Evolutionary conservation across 2,113 vertebrate species (phyloP), one percentile per base, ranked within the genome.

Genomic region (Bubo bubo): DNA sequence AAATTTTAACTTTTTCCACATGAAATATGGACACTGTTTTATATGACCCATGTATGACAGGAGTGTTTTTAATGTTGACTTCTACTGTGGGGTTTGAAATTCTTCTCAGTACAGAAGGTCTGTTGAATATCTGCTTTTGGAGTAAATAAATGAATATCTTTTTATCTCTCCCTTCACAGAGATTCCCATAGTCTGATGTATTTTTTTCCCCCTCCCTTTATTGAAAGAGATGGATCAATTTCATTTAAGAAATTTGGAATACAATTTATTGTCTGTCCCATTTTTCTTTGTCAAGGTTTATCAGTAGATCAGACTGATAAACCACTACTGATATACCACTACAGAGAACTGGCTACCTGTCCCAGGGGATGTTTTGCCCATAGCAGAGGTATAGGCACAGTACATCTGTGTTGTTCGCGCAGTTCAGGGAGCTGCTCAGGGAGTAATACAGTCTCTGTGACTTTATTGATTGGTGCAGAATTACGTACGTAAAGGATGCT

Each of bases 401-500:
- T 4, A 19, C 9, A 32, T 32, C 32, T 80, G 55, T 32, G 37
- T 2, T 72, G 32, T 18, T 52, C 52, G 62, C 4, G 5, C 20
- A 22, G 27, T 12, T 62, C 45, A 35, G 52, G 63, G 9, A 32
- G 32, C 14, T 77, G 34, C 64, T 23, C 20, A 34, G 22, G 64
- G 71, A 73, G 50, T 14, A 21, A 5, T 7, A 41, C 6, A 8
- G 16, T 30, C 56, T 52, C 41, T 76, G 32, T 55, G 62, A 39
- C 34, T 67, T 4, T 55, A 63, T 32, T 41, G 55, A 14, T 1
- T 9, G 35, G 49, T 56, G 58, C 62, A 55, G 35, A 45, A 75
- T 67, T 81, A 35, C 0, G 0, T 15, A 14, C 0, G 0, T 4
- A 28, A 52, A 68, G 43, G 49, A 35, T 90, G 34, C 3, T 52